Evolutionary conservation across 2,888 invertebrate genomes (phyloP).

Genomic region (Andricus curvator): DNA sequence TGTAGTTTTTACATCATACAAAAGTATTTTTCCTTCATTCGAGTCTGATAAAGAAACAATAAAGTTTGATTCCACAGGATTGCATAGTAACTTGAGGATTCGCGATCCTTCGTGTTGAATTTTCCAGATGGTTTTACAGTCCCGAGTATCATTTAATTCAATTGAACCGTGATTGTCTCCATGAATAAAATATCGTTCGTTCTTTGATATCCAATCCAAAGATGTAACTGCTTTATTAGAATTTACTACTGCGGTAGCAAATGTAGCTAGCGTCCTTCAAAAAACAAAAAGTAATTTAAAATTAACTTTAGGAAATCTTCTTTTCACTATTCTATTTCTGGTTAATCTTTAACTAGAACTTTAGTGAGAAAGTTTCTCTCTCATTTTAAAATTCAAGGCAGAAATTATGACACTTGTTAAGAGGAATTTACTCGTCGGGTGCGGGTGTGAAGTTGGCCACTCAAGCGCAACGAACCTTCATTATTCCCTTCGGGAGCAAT

Average conservation of each 20-base stretch:
- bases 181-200: constrained; percentile 81
- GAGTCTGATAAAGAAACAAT: constrained; percentile 77
- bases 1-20: constrained; percentile 81
- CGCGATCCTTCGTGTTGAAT: constrained; percentile 77
- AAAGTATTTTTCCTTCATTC: constrained; percentile 79
- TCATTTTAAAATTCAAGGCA: too few species aligned
- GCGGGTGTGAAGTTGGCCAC: too few species aligned
- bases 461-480: too few species aligned
- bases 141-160: constrained; percentile 81
- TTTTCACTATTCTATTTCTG: too few species aligned
- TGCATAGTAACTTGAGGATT: constrained; percentile 79
- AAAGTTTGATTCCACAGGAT: constrained; percentile 79
- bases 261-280: constrained; percentile 79
- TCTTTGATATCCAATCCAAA: constrained; percentile 82
- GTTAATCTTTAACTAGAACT: too few species aligned
- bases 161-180: constrained; percentile 81
- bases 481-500: too few species aligned
- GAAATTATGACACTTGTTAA: too few species aligned
- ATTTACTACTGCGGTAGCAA: constrained; percentile 79
- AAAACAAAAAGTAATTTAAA: background rate
- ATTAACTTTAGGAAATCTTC: too few species aligned
- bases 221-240: constrained; percentile 79
- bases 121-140: constrained; percentile 81
- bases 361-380: background rate
- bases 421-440: too few species aligned